Evolutionary conservation across 1,140 invertebrate species (phyloP), one percentile per base, ranked within the genome.

Genomic region (Meteorus sp.): DNA sequence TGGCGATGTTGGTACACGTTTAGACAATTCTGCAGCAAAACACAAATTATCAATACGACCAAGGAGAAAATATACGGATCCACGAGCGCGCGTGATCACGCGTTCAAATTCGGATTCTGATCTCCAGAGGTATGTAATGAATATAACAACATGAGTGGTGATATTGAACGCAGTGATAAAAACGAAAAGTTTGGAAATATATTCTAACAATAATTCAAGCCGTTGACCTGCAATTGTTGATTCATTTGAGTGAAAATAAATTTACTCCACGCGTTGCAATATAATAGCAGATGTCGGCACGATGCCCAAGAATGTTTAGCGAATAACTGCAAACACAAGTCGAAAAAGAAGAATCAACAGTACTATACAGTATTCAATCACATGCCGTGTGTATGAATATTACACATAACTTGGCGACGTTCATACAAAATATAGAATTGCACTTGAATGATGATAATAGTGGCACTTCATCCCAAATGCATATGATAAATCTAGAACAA

Each of bases 21-120:
- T 92, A 77, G 89, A 92, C 73, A 87, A 83, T 66, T 81, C 85
- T 2, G 89, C 89, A 0, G 89, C 89, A 1, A 84, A 81, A 66
- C 89, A 92, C 77, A 91, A 90, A 76, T 72, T 90, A 35, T 83
- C 88, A 0, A 82, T 92, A 1, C 82, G 88, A 71, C 89, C 90
- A 3, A 85, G 83, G 73, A 83, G 86, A 64, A 88, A 85, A 59
- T 82, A 88, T 62, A 66, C 68, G 22, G 80, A 79, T 78, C 78
- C 81, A 22, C 69, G 80, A 66, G 66, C 79, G 57, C 61, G 74
- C 25, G 51, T 39, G 17, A 52, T 66, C 11, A 44, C 67, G 25
- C 63, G 65, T 41, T 67, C 65, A 3, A 69, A 60, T 20, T 68
- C 65, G 15, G 67, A 60, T 45, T 60, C 61, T 22, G 48, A 61